Evolutionary conservation across 2,888 invertebrate species (phyloP), one percentile per base, ranked within the genome.

Genomic region (Trachelus stipa): DNA sequence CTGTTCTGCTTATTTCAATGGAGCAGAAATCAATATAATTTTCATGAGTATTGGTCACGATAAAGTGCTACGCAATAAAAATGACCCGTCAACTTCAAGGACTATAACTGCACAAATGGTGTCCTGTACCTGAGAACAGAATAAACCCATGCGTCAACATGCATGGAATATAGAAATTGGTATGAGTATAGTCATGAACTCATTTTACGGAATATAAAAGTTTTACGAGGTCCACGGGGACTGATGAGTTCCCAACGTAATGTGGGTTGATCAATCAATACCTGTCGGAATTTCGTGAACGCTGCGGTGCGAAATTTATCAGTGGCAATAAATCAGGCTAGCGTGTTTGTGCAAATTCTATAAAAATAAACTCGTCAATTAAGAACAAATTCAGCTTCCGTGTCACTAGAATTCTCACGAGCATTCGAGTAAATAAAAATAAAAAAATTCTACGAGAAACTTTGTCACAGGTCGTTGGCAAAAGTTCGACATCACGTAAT

Each of bases 251-350:
- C 79, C 76, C 79, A 78, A 76, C 79, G 83, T 83, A 85, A 86
- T 87, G 83, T 81, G 79, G 79, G 79, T 85, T 85, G 83, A 86
- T 86, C 83, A 83, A 87, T 87, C 87, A 85, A 86, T 87, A 83
- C 82, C 81, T 84, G 83, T 83, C 85, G 79, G 76, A 79, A 79
- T 82, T 80, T 76, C 77, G 82, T 77, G 82, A 78, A 76, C 78
- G 71, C 75, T 75, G 74, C 76, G 78, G 33, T 75, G 74, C 77
- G 75, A 82, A 85, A 87, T 87, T 84, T 86, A 87, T 85, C 83
- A 84, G 85, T 81, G 79, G 75, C 80, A 79, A 84, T 84, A 86
- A 85, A 86, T 86, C 85, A 85, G 81, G 79, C 74, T 40, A 12
- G 75, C 71, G 75, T 77, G 79, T 74, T 56, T 56, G 56, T 56